Evolutionary conservation across 2,888 invertebrate species (phyloP), one percentile per base, ranked within the genome.

Genomic region (Drosophila borealis): DNA sequence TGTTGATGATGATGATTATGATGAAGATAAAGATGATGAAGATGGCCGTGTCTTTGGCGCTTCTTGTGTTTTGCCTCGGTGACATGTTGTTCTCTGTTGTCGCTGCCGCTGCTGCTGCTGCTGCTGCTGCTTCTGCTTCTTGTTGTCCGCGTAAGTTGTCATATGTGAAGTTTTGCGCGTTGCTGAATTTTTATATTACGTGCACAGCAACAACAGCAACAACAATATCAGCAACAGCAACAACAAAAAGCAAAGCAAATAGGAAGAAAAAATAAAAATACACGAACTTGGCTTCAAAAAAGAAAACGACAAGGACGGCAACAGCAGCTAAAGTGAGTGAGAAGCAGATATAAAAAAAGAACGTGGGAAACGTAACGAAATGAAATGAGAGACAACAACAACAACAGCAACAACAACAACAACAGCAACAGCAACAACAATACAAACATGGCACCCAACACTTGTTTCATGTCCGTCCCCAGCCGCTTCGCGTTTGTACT

Each of bases 141-240:
- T 78, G 64, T 51, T 88, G 83, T 73, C 45, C 66, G 67, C 56
- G 74, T 63, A 68, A 60, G 86, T 78, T 86, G 83, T 83, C 83
- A 83, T 88, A 84, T 84, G 84, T 88, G 87, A 81, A 88, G 88
- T 88, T 88, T 78, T 78, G 70, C 75, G 83, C 88, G 86, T 68
- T 88, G 85, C 80, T 85, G 85, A 82, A 82, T 85, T 88, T 76
- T 82, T 73, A 85, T 88, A 85, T 82, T 81, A 75, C 71, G 65
- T 63, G 64, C 54, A 54, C 64, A 75, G 50, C 60, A 71, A 57
- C 65, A 79, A 56, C 60, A 76, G 37, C 29, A 68, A 39, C 56
- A 62, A 39, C 41, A 63, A 46, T 17, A 69, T 53, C 9, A 71
- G 33, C 56, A 67, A 44, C 29, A 53, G 14, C 50, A 14, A 21